Evolutionary conservation across 2,888 invertebrate species (phyloP), one percentile per base, ranked within the genome.

Genomic region (Amiota mariae): DNA sequence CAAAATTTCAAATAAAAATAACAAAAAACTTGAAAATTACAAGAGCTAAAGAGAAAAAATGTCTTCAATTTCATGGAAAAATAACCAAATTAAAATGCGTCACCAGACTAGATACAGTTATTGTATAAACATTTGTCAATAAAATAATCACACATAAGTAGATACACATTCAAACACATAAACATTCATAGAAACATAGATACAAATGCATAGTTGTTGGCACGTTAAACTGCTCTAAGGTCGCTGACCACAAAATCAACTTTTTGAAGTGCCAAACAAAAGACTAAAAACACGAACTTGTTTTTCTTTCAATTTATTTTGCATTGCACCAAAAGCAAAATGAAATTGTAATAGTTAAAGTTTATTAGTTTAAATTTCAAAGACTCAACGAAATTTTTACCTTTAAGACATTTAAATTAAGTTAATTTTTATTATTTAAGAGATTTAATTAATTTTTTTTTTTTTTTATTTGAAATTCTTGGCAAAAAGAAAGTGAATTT

Each of bases 401-500:
- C n/a, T 13, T 10, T n/a, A 54, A 54, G 12, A 54, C 54, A 54
- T 54, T n/a, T 8, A 54, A 54, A 36, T 36, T n/a, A 54, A 54
- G n/a, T 10, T 24, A 61, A 61, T 13, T 18, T 61, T 61, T 61
- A 24, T 8, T 13, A 36, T 63, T 36, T 36, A n/a, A 36, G 24
- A 36, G n/a, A 63, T 36, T 36, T 24, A 24, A 24, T 51, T 67
- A 51, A 49, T 18, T 51, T 47, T 1, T 66, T 18, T 47, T 4
- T 18, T 66, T 15, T 66, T n/a, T 47, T 18, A 47, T n/a, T 48
- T 66, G 36, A 63, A 24, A 80, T 82, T 85, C 83, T 83, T 80
- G 79, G 75, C 81, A 77, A 82, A 83, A 84, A 85, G 83, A 83
- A 83, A 83, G 83, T 83, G 83, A 78, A 82, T 85, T 82, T 85